Conservation (phyloP, 2,113 vertebrate genomes). For the Amphiprion ocellaris region DNA sequence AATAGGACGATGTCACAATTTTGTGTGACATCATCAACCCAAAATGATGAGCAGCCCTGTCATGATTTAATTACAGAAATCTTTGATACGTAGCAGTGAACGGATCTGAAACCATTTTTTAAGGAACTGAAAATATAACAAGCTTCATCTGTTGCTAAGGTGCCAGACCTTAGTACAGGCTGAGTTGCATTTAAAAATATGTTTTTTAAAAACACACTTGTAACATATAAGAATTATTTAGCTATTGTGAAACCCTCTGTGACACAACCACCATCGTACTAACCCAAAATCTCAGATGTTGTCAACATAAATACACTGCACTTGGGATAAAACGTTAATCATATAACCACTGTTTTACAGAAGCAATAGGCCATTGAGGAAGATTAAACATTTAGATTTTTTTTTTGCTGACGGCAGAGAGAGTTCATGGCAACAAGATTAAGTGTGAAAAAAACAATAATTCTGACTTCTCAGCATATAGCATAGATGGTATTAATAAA, state of each 20-base stretch:
- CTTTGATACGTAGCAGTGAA: too few relatives aligned
- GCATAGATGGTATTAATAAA: background rate
- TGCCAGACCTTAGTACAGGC: too few relatives aligned
- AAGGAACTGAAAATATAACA: background rate
- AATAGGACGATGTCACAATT: background rate
- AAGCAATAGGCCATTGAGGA: too few relatives aligned
- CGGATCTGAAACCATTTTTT: background rate
- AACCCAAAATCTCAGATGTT: background rate
- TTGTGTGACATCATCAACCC: background rate
- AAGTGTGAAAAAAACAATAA: background rate
- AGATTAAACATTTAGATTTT: background rate
- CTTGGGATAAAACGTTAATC: background rate
- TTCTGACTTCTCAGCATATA: conserved; percentile 22
- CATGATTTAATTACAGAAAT: background rate
- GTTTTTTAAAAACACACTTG: background rate
- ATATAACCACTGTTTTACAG: background rate
- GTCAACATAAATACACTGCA: background rate
- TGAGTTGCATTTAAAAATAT: background rate
- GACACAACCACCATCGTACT: background rate
- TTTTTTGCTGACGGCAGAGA: background rate
- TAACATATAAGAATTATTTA: background rate
- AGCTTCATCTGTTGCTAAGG: background rate
- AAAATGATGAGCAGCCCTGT: background rate
- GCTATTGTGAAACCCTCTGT: background rate
- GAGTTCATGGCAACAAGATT: background rate